These are phyloP conservation scores for Microcebus griseorufus DNA, from an alignment of 2,113 vertebrate genomes.

Conservation along the genomic window DNA sequence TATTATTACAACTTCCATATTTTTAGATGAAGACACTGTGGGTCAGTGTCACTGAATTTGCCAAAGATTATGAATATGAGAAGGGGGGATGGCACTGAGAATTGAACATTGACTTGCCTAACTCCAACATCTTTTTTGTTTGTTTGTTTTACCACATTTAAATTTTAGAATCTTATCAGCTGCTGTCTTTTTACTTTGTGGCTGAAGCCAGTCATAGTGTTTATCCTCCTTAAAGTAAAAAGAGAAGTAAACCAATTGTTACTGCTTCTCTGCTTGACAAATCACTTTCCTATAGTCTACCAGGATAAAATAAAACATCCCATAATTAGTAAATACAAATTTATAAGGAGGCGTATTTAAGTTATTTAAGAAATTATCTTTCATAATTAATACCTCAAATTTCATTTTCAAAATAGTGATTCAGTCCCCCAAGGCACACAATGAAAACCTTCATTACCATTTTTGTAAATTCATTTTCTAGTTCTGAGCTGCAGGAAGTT, in stretches of 20 bases:
- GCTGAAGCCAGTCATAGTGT: neutral
- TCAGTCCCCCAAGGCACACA: neutral
- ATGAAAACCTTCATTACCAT: conserved; percentile 85
- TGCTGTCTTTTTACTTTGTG: neutral
- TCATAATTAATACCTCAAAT: neutral
- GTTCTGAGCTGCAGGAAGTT: conserved; percentile 86
- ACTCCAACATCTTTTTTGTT: neutral
- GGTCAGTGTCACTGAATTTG: neutral
- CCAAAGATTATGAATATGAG: neutral
- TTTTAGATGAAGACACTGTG: neutral
- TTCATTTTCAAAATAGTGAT: neutral
- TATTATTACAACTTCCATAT: neutral
- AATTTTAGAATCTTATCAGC: neutral
- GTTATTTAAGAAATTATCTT: neutral
- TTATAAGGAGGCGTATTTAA: neutral
- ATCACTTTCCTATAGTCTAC: neutral
- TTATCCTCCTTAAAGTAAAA: conserved; percentile 9
- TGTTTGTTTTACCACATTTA: neutral
- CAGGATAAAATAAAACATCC: neutral
- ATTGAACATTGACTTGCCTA: neutral
- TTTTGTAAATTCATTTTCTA: conserved; percentile 91
- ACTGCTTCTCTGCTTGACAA: neutral
- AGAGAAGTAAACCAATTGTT: neutral
- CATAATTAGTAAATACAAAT: neutral
- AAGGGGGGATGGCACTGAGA: neutral